Percentiles rank a stretch among this genome's conserved stretches.
phyloP scores from a whole-genome alignment of 2,888 invertebrate genomes.

The Harpagoxenus sublaevis region DNA sequence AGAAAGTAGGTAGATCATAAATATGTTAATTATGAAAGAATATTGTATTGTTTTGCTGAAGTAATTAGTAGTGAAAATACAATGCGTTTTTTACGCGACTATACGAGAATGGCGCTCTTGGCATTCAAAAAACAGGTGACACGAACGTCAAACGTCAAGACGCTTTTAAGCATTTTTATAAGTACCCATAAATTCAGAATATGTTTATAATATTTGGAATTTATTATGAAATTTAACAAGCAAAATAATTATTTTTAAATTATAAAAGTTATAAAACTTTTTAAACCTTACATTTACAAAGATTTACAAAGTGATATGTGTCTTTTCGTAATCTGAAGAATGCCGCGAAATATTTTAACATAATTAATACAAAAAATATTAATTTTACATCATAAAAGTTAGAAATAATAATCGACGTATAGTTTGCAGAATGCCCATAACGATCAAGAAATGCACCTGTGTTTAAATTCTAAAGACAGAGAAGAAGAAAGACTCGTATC shows the following conservation, averaged over 20 bases:
- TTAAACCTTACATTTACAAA: neutral
- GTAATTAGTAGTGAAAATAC: neutral
- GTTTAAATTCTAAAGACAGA: neutral
- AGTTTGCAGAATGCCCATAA: conserved; percentile 26
- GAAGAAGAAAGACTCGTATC: neutral
- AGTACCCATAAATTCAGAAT: neutral
- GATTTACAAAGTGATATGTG: neutral
- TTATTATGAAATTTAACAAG: neutral
- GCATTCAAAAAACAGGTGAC: neutral
- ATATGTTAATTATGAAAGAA: conserved; percentile 7
- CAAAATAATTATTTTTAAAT: neutral
- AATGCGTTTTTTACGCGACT: neutral
- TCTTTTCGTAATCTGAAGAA: neutral
- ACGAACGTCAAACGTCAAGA: neutral
- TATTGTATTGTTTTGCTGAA: neutral
- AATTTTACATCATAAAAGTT: neutral
- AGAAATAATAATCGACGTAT: neutral
- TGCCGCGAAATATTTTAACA: neutral
- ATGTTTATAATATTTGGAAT: neutral
- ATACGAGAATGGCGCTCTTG: neutral
- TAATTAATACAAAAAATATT: neutral
- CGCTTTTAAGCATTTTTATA: neutral
- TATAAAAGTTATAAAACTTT: neutral
- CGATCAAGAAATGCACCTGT: neutral
- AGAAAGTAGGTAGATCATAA: conserved; percentile 50